phyloP scores from a whole-genome alignment of 2,888 invertebrate species.

The Paralinhomoeus sp. region DNA sequence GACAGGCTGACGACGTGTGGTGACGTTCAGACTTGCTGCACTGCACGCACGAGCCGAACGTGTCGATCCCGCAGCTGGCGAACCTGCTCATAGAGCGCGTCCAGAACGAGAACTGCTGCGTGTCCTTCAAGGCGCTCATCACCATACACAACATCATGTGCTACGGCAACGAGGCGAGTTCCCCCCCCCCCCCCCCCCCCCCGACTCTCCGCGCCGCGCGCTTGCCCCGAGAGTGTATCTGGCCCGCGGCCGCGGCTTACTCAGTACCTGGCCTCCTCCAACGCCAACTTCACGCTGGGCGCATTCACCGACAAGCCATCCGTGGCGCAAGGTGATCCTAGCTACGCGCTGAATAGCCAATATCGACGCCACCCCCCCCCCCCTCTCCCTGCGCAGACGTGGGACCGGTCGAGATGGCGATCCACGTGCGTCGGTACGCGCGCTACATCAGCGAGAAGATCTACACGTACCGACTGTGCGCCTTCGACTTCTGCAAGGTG shows the following conservation, averaged over 20 bases:
- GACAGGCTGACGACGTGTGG: too few relatives aligned
- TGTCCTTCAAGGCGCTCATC: conserved; percentile 89
- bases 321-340: too few relatives aligned
- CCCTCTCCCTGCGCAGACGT: too few relatives aligned
- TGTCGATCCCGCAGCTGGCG: conserved; percentile 94
- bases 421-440: conserved; percentile 91
- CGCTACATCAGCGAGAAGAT: conserved; percentile 99
- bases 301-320: conserved; percentile 88
- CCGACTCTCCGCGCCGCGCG: too few relatives aligned
- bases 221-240: too few relatives aligned
- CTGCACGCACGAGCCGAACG: conserved; percentile 98
- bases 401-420: conserved; percentile 84
- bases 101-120: conserved; percentile 92
- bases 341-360: too few relatives aligned
- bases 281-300: conserved; percentile 92
- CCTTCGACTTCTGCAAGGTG: conserved; percentile 99
- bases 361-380: too few relatives aligned
- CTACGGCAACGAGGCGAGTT: conserved; percentile 84
- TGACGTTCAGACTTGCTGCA: conserved; percentile 75
- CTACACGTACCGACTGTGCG: conserved; percentile 85
- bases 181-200: not conserved
- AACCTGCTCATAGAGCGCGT: conserved; percentile 91
- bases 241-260: conserved; percentile 67
- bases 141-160: conserved; percentile 97
- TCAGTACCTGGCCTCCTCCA: conserved; percentile 97